Percentiles rank a stretch among this genome's conserved stretches.
Conservation (phyloP, 2,797 vertebrate genomes). For the Taeniopygia guttata region DNA sequence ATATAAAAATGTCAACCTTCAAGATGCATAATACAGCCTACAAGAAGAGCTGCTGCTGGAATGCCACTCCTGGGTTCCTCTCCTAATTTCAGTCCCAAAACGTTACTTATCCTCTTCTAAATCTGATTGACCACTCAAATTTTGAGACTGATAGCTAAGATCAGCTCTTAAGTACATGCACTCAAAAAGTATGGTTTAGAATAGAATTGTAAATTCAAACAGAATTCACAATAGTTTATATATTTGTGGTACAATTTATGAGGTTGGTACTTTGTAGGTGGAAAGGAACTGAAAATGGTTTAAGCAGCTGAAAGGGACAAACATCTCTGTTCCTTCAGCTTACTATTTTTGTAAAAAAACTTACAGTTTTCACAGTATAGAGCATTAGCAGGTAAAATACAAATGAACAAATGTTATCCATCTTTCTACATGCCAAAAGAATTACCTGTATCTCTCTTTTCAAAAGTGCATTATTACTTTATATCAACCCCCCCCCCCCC, state of each 20-base stretch:
- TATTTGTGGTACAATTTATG: not conserved
- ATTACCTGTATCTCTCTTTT: not conserved
- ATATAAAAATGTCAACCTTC: not conserved
- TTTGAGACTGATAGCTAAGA: not conserved
- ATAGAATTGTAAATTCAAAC: no score
- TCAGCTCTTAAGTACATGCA: not conserved
- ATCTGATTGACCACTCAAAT: not conserved
- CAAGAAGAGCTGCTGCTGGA: not conserved
- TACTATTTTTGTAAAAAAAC: not conserved
- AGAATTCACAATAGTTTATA: not conserved
- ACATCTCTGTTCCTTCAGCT: not conserved
- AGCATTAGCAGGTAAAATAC: not conserved
- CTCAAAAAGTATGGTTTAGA: not conserved
- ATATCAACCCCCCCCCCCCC: not conserved
- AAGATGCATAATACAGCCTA: not conserved
- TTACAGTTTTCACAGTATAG: not conserved
- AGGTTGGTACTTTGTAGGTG: not conserved
- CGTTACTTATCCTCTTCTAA: not conserved
- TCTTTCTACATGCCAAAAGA: not conserved
- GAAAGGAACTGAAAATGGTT: not conserved
- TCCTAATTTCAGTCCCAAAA: not conserved
- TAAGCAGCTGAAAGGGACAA: not conserved
- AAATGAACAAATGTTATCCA: not conserved
- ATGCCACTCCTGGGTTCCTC: not conserved
- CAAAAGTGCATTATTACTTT: not conserved